Evolutionary conservation across 2,797 vertebrate genomes (phyloP).

Genomic region (Tokudaia tokunoshimensis): DNA sequence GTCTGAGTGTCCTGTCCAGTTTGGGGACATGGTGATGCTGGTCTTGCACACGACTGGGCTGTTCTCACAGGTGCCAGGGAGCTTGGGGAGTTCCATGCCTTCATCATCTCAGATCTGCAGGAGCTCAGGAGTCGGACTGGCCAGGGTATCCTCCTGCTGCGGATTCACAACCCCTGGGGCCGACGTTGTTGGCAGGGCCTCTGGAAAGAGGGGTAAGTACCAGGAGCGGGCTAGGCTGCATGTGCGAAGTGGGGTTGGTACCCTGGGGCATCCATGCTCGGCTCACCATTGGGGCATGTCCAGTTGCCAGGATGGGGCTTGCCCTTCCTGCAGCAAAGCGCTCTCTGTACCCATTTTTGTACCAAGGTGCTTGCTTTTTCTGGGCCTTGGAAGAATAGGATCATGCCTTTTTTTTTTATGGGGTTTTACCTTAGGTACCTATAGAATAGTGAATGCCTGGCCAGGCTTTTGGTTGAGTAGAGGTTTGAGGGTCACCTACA

Average conservation of each 20-base stretch:
- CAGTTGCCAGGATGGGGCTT: background rate
- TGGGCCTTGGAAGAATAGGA: background rate
- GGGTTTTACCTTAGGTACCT: background rate
- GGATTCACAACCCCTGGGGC: constrained; percentile 97
- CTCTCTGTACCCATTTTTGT: background rate
- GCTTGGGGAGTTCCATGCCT: constrained; percentile 94
- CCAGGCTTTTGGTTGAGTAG: background rate
- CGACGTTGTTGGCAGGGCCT: constrained; percentile 93
- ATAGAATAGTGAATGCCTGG: rapidly evolving
- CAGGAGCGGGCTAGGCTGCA: background rate
- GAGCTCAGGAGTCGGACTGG: constrained; percentile 86
- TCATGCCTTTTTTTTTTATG: background rate
- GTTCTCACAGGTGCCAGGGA: constrained; percentile 88
- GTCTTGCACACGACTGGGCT: background rate
- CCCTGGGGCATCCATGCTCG: rapidly evolving
- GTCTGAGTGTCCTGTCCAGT: rapidly evolving
- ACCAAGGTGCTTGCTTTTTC: background rate
- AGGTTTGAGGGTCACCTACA: background rate
- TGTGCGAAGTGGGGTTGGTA: rapidly evolving
- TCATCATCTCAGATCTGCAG: constrained; percentile 93
- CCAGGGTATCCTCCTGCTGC: constrained; percentile 89
- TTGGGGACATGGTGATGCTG: background rate
- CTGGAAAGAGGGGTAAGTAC: constrained; percentile 93
- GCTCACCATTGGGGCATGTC: too few relatives aligned
- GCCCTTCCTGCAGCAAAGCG: background rate